Base-by-base conservation (phyloP, 2,888 invertebrate genomes). In the Nymphalis polychloros region DNA sequence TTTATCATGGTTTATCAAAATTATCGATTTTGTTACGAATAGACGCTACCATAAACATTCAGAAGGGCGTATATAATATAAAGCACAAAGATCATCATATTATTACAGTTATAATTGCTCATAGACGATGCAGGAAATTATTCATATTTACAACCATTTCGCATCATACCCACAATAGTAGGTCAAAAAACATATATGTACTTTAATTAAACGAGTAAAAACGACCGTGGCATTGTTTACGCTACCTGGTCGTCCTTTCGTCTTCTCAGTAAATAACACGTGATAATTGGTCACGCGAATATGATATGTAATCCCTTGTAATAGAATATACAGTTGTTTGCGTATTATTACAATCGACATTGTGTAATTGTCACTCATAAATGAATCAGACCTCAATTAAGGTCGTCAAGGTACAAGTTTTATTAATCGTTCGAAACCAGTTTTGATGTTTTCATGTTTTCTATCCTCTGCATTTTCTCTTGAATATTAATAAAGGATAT, bases 201-300 rank as follows among this genome's bases (percentile, higher is more conserved):
- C 23, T 41, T 35, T 47, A 17, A 57, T 20, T 48, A 50, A 68
- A 62, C 64, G 63, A 64, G 59, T 68, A 67, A 66, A 60, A 66
- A 68, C 60, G 74, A 71, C 77, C 77, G 66, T 76, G 78, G 69
- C 72, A 73, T 55, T 75, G 73, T 75, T 74, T 72, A 73, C 68
- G 46, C 59, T 53, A 63, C 19, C 65, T 60, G 27, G 63, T 59
- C 64, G 67, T 73, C 72, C 72, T 74, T 73, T 63, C 67, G 60
- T 71, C 71, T 68, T 68, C 68, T 63, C 48, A 64, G 64, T 63
- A 62, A 64, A 70, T 65, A 71, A 57, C 65, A 59, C 41, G 53
- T 53, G 48, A 55, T 67, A 64, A 55, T 48, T 23, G n/a, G 19
- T 8, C 63, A 65, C 7, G 49, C 50, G 46, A 69, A 63, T 65